Percentiles rank a stretch among this genome's conserved stretches.
These are phyloP conservation scores for Volucella inanis DNA, from an alignment of 2,888 invertebrate genomes.

Conservation along the genomic window DNA sequence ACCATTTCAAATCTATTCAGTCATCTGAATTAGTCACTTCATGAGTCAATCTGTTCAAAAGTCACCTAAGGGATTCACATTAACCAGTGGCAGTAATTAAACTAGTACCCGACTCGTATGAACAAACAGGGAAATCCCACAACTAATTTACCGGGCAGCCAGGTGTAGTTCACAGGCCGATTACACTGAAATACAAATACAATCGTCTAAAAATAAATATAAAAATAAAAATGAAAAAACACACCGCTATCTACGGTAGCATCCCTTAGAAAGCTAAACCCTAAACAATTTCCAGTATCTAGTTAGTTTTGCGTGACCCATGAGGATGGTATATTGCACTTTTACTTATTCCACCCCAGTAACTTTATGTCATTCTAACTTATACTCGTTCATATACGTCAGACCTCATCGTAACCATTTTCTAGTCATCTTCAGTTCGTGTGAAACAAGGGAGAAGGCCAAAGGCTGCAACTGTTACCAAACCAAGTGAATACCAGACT, in stretches of 20 bases:
- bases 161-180: slow-evolving; percentile 59
- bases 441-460: not conserved
- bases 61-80: slow-evolving; percentile 5
- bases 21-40: slow-evolving; percentile 16
- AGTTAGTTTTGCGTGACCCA: slow-evolving; percentile 39
- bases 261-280: not conserved
- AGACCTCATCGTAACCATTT: slow-evolving; percentile 33
- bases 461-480: not conserved
- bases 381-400: not conserved
- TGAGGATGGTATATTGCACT: slow-evolving; percentile 39
- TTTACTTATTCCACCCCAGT: slow-evolving; percentile 65
- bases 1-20: slow-evolving; percentile 27
- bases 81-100: not conserved
- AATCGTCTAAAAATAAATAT: slow-evolving; percentile 53
- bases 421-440: slow-evolving; percentile 46
- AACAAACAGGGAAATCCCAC: slow-evolving; percentile 10
- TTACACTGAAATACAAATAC: slow-evolving; percentile 21
- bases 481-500: slow-evolving; percentile 30
- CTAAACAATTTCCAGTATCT: slow-evolving; percentile 18
- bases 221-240: slow-evolving; percentile 34
- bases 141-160: slow-evolving; percentile 31
- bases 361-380: slow-evolving; percentile 53
- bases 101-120: no score
- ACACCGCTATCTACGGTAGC: not conserved
- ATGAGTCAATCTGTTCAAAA: slow-evolving; percentile 27